Evolutionary conservation across 2,113 vertebrate species (phyloP), one percentile per base, ranked within the genome.

Genomic region (Salvator merianae): DNA sequence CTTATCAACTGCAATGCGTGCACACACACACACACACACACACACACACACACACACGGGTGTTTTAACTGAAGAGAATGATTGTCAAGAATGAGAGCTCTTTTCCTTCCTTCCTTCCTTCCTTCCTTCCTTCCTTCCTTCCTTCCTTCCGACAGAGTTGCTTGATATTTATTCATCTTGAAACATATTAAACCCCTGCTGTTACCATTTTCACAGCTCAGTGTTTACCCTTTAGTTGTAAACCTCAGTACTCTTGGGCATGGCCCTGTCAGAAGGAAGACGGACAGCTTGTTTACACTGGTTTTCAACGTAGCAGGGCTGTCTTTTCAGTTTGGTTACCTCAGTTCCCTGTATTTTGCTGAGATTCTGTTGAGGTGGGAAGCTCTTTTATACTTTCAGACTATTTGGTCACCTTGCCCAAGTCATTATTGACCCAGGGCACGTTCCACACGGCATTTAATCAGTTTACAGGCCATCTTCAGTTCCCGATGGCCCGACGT

Each of bases 181-280:
- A 63, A 0, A 0, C 0, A 9, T 36, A 63, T 91, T 87, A 85
- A 59, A 74, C 87, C 87, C 80, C 86, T 87, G 86, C 86, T 92
- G 80, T 75, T 90, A 84, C 40, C 53, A 68, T 72, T 90, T 86
- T 89, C 87, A 84, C 83, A 82, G 69, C 38, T 18, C 88, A 40
- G 63, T 24, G 9, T 53, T 85, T 72, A 83, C 3, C 72, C 26
- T 74, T 50, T 63, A 32, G 77, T 47, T 89, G 69, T 59, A 68
- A 86, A 87, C 83, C 53, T 86, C 34, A 3, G 40, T 5, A 32
- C 55, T 79, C 43, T 26, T 69, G 85, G 72, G 53, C 77, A 70
- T 10, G 38, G 43, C 47, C 74, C 81, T 88, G 18, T 22, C 84
- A 55, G 81, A 83, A 32, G 66, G 1, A 26, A 34, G 34, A 32